Conservation (phyloP, 2,888 invertebrate species). For the Hoplodrina blanda region DNA sequence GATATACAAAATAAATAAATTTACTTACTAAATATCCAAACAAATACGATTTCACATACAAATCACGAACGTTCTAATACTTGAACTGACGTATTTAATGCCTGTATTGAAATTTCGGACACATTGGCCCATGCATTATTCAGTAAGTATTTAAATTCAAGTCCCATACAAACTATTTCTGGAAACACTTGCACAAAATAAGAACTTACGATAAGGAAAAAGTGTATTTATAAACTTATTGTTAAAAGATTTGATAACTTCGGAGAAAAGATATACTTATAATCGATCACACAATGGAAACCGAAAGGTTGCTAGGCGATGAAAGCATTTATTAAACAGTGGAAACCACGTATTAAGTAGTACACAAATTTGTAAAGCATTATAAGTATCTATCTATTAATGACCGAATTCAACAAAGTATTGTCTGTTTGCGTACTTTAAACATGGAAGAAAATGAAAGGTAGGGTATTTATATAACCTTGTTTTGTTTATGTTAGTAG, state of each 20-base stretch:
- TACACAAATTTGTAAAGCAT: slow-evolving; percentile 2
- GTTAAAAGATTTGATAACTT: slow-evolving; percentile 9
- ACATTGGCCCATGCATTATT: slow-evolving; percentile 35
- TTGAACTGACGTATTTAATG: slow-evolving; percentile 14
- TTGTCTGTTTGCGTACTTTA: neutral
- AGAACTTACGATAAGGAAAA: slow-evolving; percentile 9
- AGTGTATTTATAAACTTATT: neutral
- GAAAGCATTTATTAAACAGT: slow-evolving; percentile 23
- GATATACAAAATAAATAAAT: no score
- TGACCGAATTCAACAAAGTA: neutral
- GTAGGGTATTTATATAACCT: slow-evolving; percentile 29
- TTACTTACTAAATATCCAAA: slow-evolving; percentile 29
- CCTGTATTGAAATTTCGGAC: slow-evolving; percentile 29
- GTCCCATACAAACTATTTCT: slow-evolving; percentile 25
- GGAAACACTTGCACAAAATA: slow-evolving; percentile 23
- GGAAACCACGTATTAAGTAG: slow-evolving; percentile 5
- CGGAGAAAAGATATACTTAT: neutral
- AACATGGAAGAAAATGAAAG: slow-evolving; percentile 55
- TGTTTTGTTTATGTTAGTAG: slow-evolving; percentile 11
- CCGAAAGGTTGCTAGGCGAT: slow-evolving; percentile 56
- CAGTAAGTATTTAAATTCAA: slow-evolving; percentile 36
- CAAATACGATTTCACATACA: slow-evolving; percentile 32
- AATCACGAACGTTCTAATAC: slow-evolving; percentile 47
- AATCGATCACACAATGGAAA: slow-evolving; percentile 55
- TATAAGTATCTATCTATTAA: neutral